Evolutionary conservation across 2,797 vertebrate species (phyloP).

Genomic region (Megaceryle alcyon): DNA sequence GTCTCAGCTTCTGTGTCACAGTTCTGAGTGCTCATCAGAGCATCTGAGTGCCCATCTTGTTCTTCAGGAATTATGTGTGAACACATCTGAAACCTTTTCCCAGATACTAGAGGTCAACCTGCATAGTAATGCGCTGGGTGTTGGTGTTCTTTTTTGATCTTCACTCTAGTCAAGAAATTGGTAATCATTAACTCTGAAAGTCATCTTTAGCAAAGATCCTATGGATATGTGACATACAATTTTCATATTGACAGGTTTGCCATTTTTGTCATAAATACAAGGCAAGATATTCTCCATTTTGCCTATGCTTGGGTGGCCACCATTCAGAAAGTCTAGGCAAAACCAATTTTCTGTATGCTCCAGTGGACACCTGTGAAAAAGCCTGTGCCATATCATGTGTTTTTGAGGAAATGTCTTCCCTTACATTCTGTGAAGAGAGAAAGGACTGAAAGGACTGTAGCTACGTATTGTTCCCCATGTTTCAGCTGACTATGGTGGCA

Average conservation of each 20-base stretch:
- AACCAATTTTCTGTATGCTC: background rate
- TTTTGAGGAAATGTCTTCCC: background rate
- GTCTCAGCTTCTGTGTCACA: background rate
- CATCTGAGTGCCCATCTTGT: too few relatives aligned
- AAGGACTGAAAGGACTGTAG: background rate
- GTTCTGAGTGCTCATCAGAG: background rate
- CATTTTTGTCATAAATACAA: background rate
- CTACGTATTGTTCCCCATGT: background rate
- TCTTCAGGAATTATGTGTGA: background rate
- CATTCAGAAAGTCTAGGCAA: background rate
- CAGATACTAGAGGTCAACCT: background rate
- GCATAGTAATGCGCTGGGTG: accelerated
- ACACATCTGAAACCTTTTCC: background rate
- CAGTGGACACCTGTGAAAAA: background rate
- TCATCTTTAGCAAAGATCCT: background rate
- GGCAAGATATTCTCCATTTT: background rate
- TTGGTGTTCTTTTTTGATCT: background rate
- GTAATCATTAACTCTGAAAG: background rate
- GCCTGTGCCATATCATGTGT: accelerated
- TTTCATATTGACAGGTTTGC: background rate
- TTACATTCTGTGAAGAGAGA: background rate
- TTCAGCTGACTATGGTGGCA: background rate
- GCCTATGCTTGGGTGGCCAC: background rate
- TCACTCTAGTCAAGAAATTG: background rate
- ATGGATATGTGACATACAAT: background rate